Base-by-base conservation (phyloP, 2,797 vertebrate genomes). In the Protonibea diacanthus region DNA sequence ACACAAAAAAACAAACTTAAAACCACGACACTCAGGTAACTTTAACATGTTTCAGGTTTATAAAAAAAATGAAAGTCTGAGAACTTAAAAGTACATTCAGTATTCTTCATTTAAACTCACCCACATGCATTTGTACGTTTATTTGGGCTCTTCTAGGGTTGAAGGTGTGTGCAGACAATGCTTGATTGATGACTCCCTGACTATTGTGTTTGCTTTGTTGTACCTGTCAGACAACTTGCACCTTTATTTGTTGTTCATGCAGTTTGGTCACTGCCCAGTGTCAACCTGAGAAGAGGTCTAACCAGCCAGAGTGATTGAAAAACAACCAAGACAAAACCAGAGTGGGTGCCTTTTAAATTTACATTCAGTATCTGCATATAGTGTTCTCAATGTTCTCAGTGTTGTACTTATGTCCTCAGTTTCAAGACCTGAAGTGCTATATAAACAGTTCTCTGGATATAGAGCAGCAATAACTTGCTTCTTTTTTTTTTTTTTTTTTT, bases 391-490 rank as follows among this genome's bases (percentile, higher is more conserved):
- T n/a, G 14, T 67, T 44, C 42, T 44, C 42, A 44, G 3, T 44
- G 15, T 20, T 51, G 7, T 56, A 49, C 23, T 71, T 52, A 15
- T 61, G 47, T 72, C 38, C 67, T 59, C 45, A 51, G 29, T 78
- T 75, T 76, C 17, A 76, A 80, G 65, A 58, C 18, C 64, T 44
- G 68, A 69, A 38, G n/a, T 71, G 4, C 42, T 57, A 44, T 57
- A 44, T 62, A 55, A 82, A 70, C 78, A 2, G 72, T 84, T 88
- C 29, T 56, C 25, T 29, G 75, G 17, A 38, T 69, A 80, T 17
- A 55, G 20, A 78, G 67, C 62, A 71, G 9, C 78, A 85, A 71
- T 80, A 76, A 81, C 49, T 52, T 74, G 62, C n/a, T 52, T 14
- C 51, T 65, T 69, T 58, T 52, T 57, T 53, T 51, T 65, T 71